Base-by-base conservation (phyloP, 1,140 invertebrate genomes). In the Drosophila parabipectinata region DNA sequence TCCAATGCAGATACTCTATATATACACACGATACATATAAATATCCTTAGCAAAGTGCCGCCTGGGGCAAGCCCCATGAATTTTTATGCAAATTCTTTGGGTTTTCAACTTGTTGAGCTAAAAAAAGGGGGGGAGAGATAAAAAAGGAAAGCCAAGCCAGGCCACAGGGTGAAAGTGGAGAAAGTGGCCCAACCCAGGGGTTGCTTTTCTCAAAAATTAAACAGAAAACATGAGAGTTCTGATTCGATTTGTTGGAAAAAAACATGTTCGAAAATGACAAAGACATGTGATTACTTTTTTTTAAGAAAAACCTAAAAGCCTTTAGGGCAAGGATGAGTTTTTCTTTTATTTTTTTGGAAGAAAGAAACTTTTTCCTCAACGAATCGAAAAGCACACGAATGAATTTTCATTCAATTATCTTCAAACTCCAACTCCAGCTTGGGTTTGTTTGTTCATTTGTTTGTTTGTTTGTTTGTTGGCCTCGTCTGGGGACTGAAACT, bases 361-460 rank as follows among this genome's bases (percentile, higher is more conserved):
- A 10, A 32, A 10, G 32, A 8, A 32, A 32, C 32, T 32, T 32
- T 32, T 8, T 72, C 47, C 21, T 32, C 15, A 58, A 62, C 74
- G 87, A 85, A 85, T 85, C 82, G 82, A 85, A 85, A 85, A 69
- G 78, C 83, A 87, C 83, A 87, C 83, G 82, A 87, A 87, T 87
- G 82, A 87, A 87, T 88, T 87, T 88, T 87, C 82, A 87, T 87
- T 87, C 82, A 87, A 87, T 87, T 87, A 87, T 87, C 82, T 77
- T 76, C 78, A 45, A 39, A 48, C 52, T 64, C 28, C 45, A 18
- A 39, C 32, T 24, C 30, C 34, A 15, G 34, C 28, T 15, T 52
- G 8, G 55, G 66, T 59, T 78, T 79, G 67, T 68, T 79, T 63
- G 77, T 68, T 73, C 37, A 18, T 57, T 26, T 59, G 66, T 62